These are phyloP conservation scores for Drosophila ogumai DNA, from an alignment of 1,140 invertebrate species.

Conservation along the genomic window DNA sequence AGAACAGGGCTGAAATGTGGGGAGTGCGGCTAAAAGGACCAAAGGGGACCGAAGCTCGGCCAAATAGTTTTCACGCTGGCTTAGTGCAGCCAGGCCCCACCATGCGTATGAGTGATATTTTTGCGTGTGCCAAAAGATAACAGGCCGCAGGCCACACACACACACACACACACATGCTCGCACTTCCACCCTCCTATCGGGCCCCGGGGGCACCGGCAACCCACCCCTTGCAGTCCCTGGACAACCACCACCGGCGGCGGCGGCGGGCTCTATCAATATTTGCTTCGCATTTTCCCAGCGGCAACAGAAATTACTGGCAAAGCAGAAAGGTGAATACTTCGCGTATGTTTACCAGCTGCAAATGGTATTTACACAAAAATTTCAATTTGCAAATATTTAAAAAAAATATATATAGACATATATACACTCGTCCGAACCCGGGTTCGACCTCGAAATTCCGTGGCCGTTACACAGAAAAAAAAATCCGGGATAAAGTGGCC, in stretches of 20 bases:
- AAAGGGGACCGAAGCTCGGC: conserved; percentile 3
- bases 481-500: too few relatives aligned
- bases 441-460: too few relatives aligned
- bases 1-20: too few relatives aligned
- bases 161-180: background rate
- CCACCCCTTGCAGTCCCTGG: background rate
- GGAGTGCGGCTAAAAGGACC: background rate
- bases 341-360: conserved; percentile 20
- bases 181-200: background rate
- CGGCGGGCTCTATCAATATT: conserved; percentile 27
- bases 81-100: conserved; percentile 17
- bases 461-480: too few relatives aligned
- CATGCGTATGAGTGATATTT: conserved; percentile 44
- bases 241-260: background rate
- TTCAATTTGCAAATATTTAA: conserved; percentile 41
- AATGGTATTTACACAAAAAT: conserved; percentile 50
- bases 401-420: background rate
- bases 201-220: background rate
- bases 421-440: background rate
- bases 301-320: conserved; percentile 20
- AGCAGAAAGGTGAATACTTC: conserved; percentile 1
- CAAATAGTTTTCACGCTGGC: conserved; percentile 38
- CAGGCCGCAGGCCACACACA: conserved; percentile 27
- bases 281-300: conserved; percentile 12
- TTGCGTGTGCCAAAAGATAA: conserved; percentile 43